A percentile compares a stretch with the other conserved stretches of the same genome.
Conservation (phyloP, 2,888 invertebrate species). For the Tipula lateralis region DNA sequence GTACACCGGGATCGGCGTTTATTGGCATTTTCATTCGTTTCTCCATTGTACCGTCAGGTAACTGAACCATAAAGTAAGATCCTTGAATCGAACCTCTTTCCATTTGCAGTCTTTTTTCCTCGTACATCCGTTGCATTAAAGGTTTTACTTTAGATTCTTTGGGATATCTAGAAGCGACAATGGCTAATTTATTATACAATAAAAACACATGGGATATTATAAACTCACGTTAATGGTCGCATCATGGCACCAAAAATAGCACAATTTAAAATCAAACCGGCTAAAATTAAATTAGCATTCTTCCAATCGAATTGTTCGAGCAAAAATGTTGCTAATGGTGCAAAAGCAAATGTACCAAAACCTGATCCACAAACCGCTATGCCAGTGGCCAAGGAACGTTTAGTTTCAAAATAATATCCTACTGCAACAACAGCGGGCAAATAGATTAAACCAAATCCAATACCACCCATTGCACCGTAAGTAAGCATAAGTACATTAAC, state of each 20-base stretch:
- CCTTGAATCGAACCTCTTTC: constrained; percentile 85
- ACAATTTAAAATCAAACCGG: constrained; percentile 89
- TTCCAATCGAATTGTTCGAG: constrained; percentile 80
- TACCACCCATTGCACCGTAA: constrained; percentile 91
- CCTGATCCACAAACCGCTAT: constrained; percentile 96
- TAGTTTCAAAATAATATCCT: constrained; percentile 95
- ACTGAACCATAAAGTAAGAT: constrained; percentile 79
- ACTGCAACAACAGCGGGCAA: constrained; percentile 95
- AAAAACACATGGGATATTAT: neutral
- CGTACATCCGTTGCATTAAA: constrained; percentile 84
- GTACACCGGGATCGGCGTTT: constrained; percentile 90
- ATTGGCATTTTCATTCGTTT: constrained; percentile 83
- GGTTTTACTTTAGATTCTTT: constrained; percentile 59
- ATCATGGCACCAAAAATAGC: constrained; percentile 70
- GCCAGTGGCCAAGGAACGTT: constrained; percentile 88
- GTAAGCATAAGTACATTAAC: constrained; percentile 86
- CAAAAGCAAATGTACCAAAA: constrained; percentile 91
- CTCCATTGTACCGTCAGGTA: constrained; percentile 88
- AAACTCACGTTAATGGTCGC: constrained; percentile 44
- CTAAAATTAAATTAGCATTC: constrained; percentile 82
- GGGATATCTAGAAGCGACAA: constrained; percentile 41
- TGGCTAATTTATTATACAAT: neutral
- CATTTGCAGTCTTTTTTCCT: constrained; percentile 86
- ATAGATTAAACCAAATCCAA: constrained; percentile 90
- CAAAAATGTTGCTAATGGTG: constrained; percentile 78